A percentile compares a stretch with the other conserved stretches of the same genome.
Conservation (phyloP, 1,140 invertebrate genomes). For the Nephotettix cincticeps region DNA sequence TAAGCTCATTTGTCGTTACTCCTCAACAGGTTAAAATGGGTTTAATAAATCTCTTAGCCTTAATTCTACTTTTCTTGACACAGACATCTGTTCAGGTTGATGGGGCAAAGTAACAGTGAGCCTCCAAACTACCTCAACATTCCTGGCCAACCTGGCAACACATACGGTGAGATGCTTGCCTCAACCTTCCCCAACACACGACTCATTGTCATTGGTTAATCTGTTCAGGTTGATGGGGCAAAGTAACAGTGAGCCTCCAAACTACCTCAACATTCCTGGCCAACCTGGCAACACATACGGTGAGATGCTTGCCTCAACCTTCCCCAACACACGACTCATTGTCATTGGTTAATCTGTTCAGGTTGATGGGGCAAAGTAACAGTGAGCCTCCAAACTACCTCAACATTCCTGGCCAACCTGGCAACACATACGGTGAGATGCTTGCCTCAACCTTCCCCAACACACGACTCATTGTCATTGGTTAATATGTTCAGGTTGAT, state of each 20-base stretch:
- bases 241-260: neutral
- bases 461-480: conserved; percentile 50
- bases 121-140: neutral
- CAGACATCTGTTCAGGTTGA: no score
- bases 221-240: neutral
- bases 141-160: conserved; percentile 1
- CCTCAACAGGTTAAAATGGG: no score
- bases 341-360: no score
- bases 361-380: neutral
- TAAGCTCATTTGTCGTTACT: no score
- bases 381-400: neutral
- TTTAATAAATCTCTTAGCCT: no score
- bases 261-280: neutral
- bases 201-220: conserved; percentile 50
- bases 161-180: neutral
- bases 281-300: neutral
- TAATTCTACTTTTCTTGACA: no score
- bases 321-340: conserved; percentile 51
- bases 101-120: neutral
- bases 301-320: conserved; percentile 3
- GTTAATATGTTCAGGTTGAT: no score
- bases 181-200: conserved; percentile 40
- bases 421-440: conserved; percentile 2
- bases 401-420: neutral
- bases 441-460: conserved; percentile 13